These are phyloP conservation scores for Campylomormyrus tamandua DNA, from an alignment of 2,113 vertebrate genomes.

Conservation along the genomic window DNA sequence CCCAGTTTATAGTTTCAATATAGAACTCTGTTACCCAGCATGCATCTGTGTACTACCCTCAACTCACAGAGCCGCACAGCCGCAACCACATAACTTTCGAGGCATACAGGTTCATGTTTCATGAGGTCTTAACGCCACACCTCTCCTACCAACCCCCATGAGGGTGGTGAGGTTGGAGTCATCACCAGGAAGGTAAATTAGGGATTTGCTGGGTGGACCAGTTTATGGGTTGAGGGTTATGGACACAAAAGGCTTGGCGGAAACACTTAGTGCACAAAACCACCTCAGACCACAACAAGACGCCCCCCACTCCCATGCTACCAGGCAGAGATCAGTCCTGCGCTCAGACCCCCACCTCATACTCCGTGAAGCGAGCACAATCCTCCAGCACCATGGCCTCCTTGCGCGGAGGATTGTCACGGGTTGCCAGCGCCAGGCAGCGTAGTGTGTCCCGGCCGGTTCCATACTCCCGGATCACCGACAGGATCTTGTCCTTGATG, in stretches of 20 bases:
- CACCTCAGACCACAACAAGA: background rate
- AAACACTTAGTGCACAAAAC: background rate
- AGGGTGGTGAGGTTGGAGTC: background rate
- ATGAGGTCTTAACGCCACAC: background rate
- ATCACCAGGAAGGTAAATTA: background rate
- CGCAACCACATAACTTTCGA: background rate
- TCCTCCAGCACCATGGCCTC: conserved; percentile 83
- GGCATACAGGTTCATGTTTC: background rate
- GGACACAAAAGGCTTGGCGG: background rate
- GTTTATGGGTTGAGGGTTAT: background rate
- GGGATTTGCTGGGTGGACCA: background rate
- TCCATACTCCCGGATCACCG: conserved; percentile 90
- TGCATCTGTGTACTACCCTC: background rate
- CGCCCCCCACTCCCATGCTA: background rate
- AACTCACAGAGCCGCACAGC: background rate
- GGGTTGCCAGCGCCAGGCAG: conserved; percentile 91
- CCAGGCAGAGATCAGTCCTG: background rate
- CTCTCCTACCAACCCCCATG: background rate
- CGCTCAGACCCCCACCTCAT: conserved; percentile 69
- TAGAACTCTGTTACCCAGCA: background rate
- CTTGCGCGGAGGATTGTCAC: conserved; percentile 76
- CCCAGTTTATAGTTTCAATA: background rate
- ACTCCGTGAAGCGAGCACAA: conserved; percentile 77
- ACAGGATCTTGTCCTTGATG: conserved; percentile 90
- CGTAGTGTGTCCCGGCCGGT: conserved; percentile 86